phyloP scores from a whole-genome alignment of 2,113 vertebrate species.

The Protomyctophum bolini region DNA sequence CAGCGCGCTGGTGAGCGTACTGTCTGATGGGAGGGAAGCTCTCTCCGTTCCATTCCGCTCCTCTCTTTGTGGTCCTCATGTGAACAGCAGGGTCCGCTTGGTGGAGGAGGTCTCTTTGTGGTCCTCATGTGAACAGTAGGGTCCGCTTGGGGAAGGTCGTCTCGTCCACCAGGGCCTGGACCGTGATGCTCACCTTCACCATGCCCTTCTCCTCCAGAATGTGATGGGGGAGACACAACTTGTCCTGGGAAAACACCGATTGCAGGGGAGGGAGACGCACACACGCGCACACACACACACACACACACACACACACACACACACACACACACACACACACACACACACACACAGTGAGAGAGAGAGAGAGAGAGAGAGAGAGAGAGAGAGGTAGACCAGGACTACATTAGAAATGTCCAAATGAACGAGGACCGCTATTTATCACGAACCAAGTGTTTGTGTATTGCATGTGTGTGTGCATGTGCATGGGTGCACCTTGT shows the following conservation, averaged over 20 bases:
- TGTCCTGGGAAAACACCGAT: slow-evolving; percentile 82
- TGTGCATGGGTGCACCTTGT: not conserved
- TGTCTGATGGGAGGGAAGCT: no score
- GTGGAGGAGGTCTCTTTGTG: slow-evolving; percentile 50
- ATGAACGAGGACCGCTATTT: slow-evolving; percentile 4
- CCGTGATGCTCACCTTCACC: slow-evolving; percentile 88
- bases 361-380: not conserved
- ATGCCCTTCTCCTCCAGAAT: slow-evolving; percentile 96
- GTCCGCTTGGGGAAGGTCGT: slow-evolving; percentile 74
- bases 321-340: no score
- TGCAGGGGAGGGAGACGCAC: slow-evolving; percentile 2
- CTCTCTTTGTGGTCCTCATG: slow-evolving; percentile 75
- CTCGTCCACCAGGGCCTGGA: slow-evolving; percentile 90
- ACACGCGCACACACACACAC: no score
- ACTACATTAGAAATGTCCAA: slow-evolving; percentile 1
- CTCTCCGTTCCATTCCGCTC: no score
- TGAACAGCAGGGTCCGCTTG: not conserved
- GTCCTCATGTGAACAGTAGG: slow-evolving; percentile 80
- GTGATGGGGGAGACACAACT: slow-evolving; percentile 96
- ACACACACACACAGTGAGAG: not conserved
- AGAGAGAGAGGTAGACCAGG: not conserved
- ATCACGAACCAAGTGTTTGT: not conserved
- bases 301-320: no score
- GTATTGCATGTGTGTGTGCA: not conserved
- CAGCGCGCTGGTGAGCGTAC: no score